Base-by-base conservation (phyloP, 2,797 vertebrate genomes). In the Lycodopsis pacificus region DNA sequence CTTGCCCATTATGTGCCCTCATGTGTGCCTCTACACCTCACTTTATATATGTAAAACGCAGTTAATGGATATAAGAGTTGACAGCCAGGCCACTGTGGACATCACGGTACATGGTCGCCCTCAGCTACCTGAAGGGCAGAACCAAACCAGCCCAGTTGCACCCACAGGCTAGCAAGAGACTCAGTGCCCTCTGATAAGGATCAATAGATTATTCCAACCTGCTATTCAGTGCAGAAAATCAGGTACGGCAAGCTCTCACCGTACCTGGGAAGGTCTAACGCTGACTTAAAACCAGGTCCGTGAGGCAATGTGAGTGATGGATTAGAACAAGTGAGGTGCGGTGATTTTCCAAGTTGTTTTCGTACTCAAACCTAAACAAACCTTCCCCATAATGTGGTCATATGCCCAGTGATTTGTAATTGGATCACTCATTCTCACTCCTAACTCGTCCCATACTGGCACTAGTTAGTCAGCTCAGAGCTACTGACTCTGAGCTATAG, bases 1-100 rank as follows among this genome's bases (percentile, higher is more conserved):
- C 71, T 20, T n/a, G 56, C 70, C 62, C 22, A 80, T 82, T 62
- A 77, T 51, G 59, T 70, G 75, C 63, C 72, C 46, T 71, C 25
- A 13, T 51, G 59, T 79, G 65, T 76, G 62, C 53, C 68, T 42
- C 27, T 34, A 73, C 42, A n/a, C 64, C 40, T 73, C 56, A 27
- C 40, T 70, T 68, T 72, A 63, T 70, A 62, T 36, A 70, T 78
- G 64, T 72, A 72, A 76, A 65, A 78, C 13, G 7, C 46, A 42
- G 19, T 36, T 78, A 76, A 80, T 77, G 64, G 30, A 78, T 79
- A 65, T 77, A 58, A 3, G 11, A 46, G 54, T 30, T 72, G 68
- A 78, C 57, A 57, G 34, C 63, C 4, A 1, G 65, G 68, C 53
- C 25, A 20, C 48, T 36, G 46, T 40, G n/a, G 63, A 63, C 51